Conservation (phyloP, 2,888 invertebrate genomes). For the Heliconius charithonia region DNA sequence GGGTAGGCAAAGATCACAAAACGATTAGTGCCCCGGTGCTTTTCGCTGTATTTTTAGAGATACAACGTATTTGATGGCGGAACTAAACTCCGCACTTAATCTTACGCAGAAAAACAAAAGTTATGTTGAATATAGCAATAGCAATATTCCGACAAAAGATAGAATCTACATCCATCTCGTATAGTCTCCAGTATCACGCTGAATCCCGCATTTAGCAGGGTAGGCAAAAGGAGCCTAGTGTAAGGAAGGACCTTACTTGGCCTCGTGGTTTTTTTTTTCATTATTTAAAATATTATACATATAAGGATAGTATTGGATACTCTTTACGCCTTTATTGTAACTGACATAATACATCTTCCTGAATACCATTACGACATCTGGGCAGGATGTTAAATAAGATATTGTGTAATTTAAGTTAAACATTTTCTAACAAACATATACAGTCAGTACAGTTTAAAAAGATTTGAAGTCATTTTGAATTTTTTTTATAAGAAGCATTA, state of each 20-base stretch:
- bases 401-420: neutral
- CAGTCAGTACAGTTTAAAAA: too few species aligned
- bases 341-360: constrained; percentile 14
- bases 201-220: too few species aligned
- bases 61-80: neutral
- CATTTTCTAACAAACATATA: neutral
- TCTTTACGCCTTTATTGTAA: neutral
- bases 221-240: too few species aligned
- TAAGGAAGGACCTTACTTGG: too few species aligned
- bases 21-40: neutral
- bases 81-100: neutral
- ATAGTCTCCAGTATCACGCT: too few species aligned
- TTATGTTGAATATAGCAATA: too few species aligned
- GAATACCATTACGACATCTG: neutral
- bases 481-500: too few species aligned
- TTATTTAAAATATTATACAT: neutral
- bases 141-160: too few species aligned
- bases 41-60: too few species aligned
- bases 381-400: constrained; percentile 22
- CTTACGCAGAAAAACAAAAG: neutral
- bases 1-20: neutral
- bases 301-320: neutral
- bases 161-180: too few species aligned
- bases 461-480: neutral
- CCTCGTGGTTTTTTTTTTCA: too few species aligned